phyloP scores from a whole-genome alignment of 2,113 vertebrate species.

The Mionectes macconnelli region DNA sequence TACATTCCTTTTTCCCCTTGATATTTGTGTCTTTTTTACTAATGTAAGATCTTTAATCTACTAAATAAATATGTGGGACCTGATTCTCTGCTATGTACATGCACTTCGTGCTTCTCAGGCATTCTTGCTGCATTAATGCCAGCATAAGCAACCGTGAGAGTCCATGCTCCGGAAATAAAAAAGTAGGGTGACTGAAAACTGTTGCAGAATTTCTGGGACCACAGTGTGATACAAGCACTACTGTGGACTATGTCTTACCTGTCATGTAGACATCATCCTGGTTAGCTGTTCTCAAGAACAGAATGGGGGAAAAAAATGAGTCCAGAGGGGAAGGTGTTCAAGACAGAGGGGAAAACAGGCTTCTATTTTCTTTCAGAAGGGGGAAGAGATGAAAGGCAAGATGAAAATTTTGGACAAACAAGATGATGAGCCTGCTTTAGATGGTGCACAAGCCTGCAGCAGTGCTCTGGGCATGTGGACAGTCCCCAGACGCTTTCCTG shows the following conservation, averaged over 20 bases:
- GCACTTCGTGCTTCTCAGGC: background rate
- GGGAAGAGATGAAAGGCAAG: background rate
- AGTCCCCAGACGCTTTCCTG: background rate
- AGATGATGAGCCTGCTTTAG: background rate
- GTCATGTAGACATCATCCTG: background rate
- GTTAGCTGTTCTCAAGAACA: background rate
- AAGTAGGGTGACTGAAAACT: background rate
- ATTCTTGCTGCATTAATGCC: background rate
- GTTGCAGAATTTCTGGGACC: background rate
- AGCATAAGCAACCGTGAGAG: background rate
- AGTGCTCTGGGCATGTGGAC: background rate
- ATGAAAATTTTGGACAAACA: background rate
- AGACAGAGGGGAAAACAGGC: background rate
- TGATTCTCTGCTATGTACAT: background rate
- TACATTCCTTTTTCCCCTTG: constrained; percentile 5
- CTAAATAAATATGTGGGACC: background rate
- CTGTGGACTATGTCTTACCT: background rate
- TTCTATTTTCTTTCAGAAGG: background rate
- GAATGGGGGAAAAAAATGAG: background rate
- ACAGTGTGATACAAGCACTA: background rate
- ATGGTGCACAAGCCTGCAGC: background rate
- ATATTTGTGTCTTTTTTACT: constrained; percentile 60
- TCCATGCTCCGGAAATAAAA: background rate
- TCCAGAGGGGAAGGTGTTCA: background rate
- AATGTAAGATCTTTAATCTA: constrained; percentile 50